Conservation (phyloP, 2,113 vertebrate species). For the Oryzias melastigma region DNA sequence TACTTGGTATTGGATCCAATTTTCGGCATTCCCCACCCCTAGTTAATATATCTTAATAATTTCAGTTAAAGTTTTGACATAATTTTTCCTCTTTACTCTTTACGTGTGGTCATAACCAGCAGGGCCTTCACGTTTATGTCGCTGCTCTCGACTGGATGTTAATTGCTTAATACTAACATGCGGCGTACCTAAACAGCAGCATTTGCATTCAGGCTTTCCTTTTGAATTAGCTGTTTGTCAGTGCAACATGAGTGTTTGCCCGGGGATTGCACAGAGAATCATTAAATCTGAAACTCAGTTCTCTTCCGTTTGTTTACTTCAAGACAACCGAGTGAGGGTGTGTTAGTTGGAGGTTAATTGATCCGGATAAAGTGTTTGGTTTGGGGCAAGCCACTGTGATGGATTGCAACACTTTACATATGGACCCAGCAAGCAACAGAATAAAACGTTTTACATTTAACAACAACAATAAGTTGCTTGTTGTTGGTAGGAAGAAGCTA, state of each 20-base stretch:
- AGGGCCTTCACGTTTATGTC: background rate
- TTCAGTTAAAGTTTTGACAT: background rate
- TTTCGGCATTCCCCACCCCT: no score
- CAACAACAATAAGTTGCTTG: conserved; percentile 52
- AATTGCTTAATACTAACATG: background rate
- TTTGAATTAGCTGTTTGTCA: background rate
- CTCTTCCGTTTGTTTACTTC: conserved; percentile 43
- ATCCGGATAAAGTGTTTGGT: conserved; percentile 46
- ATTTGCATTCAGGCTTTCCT: background rate
- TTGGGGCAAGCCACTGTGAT: conserved; percentile 60
- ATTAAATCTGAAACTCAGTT: conserved; percentile 55
- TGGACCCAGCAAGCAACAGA: conserved; percentile 37
- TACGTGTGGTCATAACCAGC: background rate
- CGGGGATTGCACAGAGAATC: conserved; percentile 47
- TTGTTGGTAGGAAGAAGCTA: conserved; percentile 56
- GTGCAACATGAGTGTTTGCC: conserved; percentile 41
- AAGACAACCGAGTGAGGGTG: conserved; percentile 22
- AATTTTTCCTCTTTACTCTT: background rate
- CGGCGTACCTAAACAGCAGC: background rate
- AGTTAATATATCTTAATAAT: no score
- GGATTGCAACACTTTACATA: conserved; percentile 60
- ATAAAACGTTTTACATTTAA: conserved; percentile 55
- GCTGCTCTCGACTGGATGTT: background rate
- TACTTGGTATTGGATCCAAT: no score
- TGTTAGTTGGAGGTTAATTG: conserved; percentile 58